Conservation (phyloP, 2,888 invertebrate genomes). For the Sipha maydis region DNA sequence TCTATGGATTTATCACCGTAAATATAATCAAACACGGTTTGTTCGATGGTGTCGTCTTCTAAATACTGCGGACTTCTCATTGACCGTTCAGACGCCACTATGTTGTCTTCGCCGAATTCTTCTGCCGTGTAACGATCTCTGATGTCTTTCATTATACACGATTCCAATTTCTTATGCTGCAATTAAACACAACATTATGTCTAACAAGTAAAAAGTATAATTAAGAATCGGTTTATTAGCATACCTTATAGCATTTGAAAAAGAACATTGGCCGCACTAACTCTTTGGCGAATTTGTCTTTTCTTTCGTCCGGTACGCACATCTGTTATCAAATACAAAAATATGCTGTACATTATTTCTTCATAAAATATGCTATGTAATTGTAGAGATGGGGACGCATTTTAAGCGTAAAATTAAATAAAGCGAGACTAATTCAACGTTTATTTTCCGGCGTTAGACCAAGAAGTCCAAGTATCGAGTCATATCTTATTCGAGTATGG, state of each 20-base stretch:
- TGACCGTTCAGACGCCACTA: slow-evolving; percentile 45
- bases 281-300: slow-evolving; percentile 74
- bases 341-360: neutral
- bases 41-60: slow-evolving; percentile 60
- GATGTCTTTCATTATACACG: slow-evolving; percentile 79
- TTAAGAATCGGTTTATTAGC: neutral
- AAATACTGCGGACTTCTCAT: slow-evolving; percentile 46
- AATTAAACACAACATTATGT: slow-evolving; percentile 56
- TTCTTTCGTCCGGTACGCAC: slow-evolving; percentile 77
- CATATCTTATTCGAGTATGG: too few species aligned
- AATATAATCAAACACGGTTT: slow-evolving; percentile 55
- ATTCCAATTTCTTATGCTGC: slow-evolving; percentile 77
- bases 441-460: too few species aligned
- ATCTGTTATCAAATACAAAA: slow-evolving; percentile 69
- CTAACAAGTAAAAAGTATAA: neutral
- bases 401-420: too few species aligned
- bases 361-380: too few species aligned
- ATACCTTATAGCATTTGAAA: slow-evolving; percentile 78
- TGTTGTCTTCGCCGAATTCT: slow-evolving; percentile 71
- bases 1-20: slow-evolving; percentile 59
- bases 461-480: too few species aligned
- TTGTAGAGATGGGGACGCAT: too few species aligned
- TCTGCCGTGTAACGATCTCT: slow-evolving; percentile 73
- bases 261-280: slow-evolving; percentile 78
- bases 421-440: too few species aligned